A percentile compares a stretch with the other conserved stretches of the same genome.
phyloP scores from a whole-genome alignment of 2,888 invertebrate species.

The Schrankia costaestrigalis region DNA sequence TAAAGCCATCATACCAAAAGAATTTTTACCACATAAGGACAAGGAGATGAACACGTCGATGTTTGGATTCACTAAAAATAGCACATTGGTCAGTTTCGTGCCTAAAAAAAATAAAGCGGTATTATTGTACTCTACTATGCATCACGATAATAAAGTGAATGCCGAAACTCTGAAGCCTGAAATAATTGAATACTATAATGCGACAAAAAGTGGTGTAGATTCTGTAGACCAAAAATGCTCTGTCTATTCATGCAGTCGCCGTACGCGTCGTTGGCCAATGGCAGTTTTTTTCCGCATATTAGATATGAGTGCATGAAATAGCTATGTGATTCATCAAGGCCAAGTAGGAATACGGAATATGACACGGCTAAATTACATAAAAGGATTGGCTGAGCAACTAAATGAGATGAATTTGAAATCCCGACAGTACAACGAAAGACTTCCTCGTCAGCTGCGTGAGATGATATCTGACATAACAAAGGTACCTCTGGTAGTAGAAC shows the following conservation, averaged over 20 bases:
- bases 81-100: background rate
- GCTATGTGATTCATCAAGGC: slow-evolving; percentile 1
- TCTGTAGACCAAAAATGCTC: too few relatives aligned
- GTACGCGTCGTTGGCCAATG: slow-evolving; percentile 3
- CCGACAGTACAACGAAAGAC: slow-evolving; percentile 2
- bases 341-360: slow-evolving; percentile 1
- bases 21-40: too few relatives aligned
- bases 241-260: slow-evolving; percentile 2
- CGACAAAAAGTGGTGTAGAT: too few relatives aligned
- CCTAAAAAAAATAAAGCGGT: slow-evolving; percentile 4
- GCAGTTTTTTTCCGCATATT: slow-evolving; percentile 1
- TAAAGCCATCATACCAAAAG: background rate
- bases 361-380: slow-evolving; percentile 4
- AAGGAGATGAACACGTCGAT: background rate
- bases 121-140: background rate
- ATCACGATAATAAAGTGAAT: too few relatives aligned
- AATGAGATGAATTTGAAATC: slow-evolving; percentile 5
- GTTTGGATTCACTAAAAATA: slow-evolving; percentile 2
- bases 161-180: too few relatives aligned
- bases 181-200: too few relatives aligned
- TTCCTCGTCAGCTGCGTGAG: slow-evolving; percentile 4
- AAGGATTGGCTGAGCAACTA: slow-evolving; percentile 3
- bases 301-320: slow-evolving; percentile 3
- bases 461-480: slow-evolving; percentile 5
- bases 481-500: background rate